Conservation (phyloP, 2,888 invertebrate species). For the Lithophane semibrunnea region DNA sequence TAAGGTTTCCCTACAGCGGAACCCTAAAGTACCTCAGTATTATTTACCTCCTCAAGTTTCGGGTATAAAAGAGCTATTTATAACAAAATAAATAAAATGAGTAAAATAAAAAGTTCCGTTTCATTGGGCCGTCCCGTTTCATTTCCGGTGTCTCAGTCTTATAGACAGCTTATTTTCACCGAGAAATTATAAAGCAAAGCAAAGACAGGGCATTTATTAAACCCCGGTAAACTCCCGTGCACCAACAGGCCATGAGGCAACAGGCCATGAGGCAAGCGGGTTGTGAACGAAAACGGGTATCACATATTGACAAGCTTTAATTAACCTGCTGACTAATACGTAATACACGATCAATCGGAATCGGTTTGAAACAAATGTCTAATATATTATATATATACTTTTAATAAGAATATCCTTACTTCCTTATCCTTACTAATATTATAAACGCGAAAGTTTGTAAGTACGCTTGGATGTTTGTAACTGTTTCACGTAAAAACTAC, state of each 20-base stretch:
- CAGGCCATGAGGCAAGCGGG: constrained; percentile 67
- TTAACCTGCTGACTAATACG: too few relatives aligned
- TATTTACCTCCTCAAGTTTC: constrained; percentile 33
- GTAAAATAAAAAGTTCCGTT: constrained; percentile 60
- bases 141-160: constrained; percentile 76
- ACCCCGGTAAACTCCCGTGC: constrained; percentile 70
- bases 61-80: constrained; percentile 62
- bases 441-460: too few relatives aligned
- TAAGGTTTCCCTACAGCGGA: constrained; percentile 5
- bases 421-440: too few relatives aligned
- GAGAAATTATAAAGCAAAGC: constrained; percentile 80
- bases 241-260: constrained; percentile 62
- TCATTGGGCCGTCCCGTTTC: constrained; percentile 69
- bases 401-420: too few relatives aligned
- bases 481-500: too few relatives aligned
- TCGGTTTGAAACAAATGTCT: too few relatives aligned
- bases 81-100: constrained; percentile 61
- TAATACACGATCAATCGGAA: too few relatives aligned
- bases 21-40: constrained; percentile 6
- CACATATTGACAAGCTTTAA: neutral
- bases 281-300: neutral
- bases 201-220: constrained; percentile 84
- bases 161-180: constrained; percentile 77
- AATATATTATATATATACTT: too few relatives aligned
- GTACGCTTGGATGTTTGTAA: too few relatives aligned